These are phyloP conservation scores for Tretioscincus oriximinensis DNA, from an alignment of 2,113 vertebrate genomes.

Conservation along the genomic window DNA sequence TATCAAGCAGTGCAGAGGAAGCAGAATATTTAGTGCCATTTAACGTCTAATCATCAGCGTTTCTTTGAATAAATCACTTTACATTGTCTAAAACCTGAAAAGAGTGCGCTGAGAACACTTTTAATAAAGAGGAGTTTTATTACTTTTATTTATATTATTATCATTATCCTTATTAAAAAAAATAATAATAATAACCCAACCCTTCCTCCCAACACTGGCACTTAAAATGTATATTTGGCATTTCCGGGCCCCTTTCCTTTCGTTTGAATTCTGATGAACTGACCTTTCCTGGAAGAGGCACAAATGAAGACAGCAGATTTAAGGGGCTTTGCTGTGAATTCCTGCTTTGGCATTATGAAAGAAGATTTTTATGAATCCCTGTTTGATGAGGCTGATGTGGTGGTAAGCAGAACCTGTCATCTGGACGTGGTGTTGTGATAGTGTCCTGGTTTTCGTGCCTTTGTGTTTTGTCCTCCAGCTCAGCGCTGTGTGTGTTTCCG, in stretches of 20 bases:
- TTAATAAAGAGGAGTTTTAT: conserved; percentile 66
- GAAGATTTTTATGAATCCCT: no score
- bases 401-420: no score
- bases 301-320: accelerated
- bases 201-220: conserved; percentile 54
- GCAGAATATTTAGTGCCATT: conserved; percentile 76
- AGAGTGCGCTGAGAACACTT: conserved; percentile 69
- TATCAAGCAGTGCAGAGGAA: conserved; percentile 74
- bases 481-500: no score
- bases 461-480: no score
- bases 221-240: neutral
- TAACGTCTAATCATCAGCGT: conserved; percentile 76
- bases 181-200: conserved; percentile 35
- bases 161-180: conserved; percentile 59
- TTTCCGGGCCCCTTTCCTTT: accelerated
- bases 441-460: no score
- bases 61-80: conserved; percentile 77
- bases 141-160: no score
- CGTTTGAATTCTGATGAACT: accelerated
- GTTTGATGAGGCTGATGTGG: no score
- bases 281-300: accelerated
- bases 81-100: conserved; percentile 76
- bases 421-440: no score
- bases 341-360: neutral
- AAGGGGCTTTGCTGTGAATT: neutral